These are phyloP conservation scores for Leptodactylus fallax DNA, from an alignment of 2,797 vertebrate species.

Conservation along the genomic window DNA sequence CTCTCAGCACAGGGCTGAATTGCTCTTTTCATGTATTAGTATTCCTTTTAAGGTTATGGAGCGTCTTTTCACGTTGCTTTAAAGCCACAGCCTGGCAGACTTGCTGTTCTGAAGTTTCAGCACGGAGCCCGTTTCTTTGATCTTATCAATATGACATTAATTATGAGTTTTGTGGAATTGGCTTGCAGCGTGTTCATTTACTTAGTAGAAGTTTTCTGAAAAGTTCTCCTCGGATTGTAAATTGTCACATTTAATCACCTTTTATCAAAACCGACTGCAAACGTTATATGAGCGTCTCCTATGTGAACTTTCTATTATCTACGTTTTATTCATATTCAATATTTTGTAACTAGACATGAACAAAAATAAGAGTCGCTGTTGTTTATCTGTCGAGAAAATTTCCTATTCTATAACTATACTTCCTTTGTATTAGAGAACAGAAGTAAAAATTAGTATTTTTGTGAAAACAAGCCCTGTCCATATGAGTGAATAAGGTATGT, in stretches of 20 bases:
- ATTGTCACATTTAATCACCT: constrained; percentile 1
- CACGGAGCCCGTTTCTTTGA: background rate
- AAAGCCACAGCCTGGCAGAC: constrained; percentile 1
- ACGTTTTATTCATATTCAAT: too few species aligned
- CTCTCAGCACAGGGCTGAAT: background rate
- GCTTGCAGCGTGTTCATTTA: constrained; percentile 29
- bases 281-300: background rate
- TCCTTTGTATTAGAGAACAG: too few species aligned
- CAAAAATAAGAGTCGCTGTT: too few species aligned
- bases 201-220: background rate
- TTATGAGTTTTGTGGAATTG: constrained; percentile 34
- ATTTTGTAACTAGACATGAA: too few species aligned
- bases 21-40: background rate
- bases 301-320: background rate
- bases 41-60: constrained; percentile 13
- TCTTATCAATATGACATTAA: constrained; percentile 44
- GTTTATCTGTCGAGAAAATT: too few species aligned
- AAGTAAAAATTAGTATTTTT: too few species aligned
- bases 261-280: constrained; percentile 4
- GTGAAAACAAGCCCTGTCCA: too few species aligned
- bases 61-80: background rate
- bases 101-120: constrained; percentile 8
- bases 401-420: too few species aligned
- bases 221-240: background rate
- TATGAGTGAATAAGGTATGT: too few species aligned